Conservation (phyloP, 35 echinoderm and acorn worm species). For the Stichopus chloronotus region DNA sequence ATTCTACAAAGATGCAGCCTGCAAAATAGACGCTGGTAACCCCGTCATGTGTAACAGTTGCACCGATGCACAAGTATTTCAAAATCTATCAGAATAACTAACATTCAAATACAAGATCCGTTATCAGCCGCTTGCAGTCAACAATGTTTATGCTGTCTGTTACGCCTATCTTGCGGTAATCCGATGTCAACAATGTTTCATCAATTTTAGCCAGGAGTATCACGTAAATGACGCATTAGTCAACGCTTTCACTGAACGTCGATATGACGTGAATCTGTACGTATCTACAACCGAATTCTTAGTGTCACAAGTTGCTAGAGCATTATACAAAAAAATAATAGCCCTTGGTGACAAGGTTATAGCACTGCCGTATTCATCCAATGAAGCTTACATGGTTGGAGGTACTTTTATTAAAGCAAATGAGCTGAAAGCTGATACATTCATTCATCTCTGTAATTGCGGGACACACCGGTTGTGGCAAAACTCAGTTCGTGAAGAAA, state of each 20-base stretch:
- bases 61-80: not conserved
- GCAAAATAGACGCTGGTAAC: too few species aligned
- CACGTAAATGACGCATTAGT: constrained; percentile 29
- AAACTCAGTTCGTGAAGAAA: constrained; percentile 37
- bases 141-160: too few species aligned
- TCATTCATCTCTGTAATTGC: not conserved
- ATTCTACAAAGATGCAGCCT: too few species aligned
- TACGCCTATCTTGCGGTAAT: not conserved
- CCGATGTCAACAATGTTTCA: not conserved
- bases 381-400: too few species aligned
- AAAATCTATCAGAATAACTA: not conserved
- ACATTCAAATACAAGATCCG: too few species aligned
- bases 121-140: too few species aligned
- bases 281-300: not conserved
- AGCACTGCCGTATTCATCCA: not conserved
- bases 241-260: constrained; percentile 1
- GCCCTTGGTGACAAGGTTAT: not conserved
- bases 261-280: constrained; percentile 43
- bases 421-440: not conserved
- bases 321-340: not conserved
- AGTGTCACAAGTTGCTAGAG: not conserved
- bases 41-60: too few species aligned
- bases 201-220: not conserved
- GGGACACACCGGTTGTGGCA: not conserved
- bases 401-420: not conserved